These are phyloP conservation scores for Sweltsa coloradensis DNA, from an alignment of 1,140 invertebrate species.

Conservation along the genomic window DNA sequence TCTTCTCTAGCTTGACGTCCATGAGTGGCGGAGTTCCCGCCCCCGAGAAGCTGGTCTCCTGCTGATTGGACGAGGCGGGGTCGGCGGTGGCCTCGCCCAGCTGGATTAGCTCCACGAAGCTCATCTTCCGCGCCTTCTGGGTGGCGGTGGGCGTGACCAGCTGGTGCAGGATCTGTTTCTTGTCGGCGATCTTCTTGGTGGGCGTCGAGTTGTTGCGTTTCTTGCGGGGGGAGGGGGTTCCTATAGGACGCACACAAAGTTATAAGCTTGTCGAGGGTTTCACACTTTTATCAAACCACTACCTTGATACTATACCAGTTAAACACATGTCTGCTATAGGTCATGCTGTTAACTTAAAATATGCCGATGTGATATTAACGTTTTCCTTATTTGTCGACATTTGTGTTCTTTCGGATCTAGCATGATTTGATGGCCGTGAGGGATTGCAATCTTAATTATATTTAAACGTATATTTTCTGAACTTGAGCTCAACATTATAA, in stretches of 20 bases:
- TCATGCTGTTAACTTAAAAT: no score
- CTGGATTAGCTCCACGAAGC: conserved; percentile 52
- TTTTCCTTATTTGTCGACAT: no score
- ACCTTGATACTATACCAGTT: no score
- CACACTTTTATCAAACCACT: no score
- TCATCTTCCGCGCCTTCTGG: conserved; percentile 39
- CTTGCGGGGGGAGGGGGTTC: conserved; percentile 53
- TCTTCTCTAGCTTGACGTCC: conserved; percentile 56
- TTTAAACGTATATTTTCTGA: no score
- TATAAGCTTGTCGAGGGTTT: no score
- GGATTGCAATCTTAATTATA: no score
- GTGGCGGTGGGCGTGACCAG: conserved; percentile 39
- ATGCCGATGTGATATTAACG: no score
- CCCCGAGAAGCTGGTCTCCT: conserved; percentile 35
- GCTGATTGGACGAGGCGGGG: conserved; percentile 12
- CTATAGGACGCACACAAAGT: conserved; percentile 26
- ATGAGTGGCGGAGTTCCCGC: conserved; percentile 1
- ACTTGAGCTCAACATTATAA: no score
- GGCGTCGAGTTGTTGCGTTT: conserved; percentile 59
- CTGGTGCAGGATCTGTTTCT: conserved; percentile 61
- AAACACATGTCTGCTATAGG: no score
- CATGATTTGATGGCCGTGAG: no score
- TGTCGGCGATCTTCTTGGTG: conserved; percentile 48
- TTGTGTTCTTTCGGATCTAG: no score
- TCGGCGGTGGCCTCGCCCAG: conserved; percentile 38